Evolutionary conservation across 2,888 invertebrate species (phyloP).

Genomic region (Orgyia antiqua): DNA sequence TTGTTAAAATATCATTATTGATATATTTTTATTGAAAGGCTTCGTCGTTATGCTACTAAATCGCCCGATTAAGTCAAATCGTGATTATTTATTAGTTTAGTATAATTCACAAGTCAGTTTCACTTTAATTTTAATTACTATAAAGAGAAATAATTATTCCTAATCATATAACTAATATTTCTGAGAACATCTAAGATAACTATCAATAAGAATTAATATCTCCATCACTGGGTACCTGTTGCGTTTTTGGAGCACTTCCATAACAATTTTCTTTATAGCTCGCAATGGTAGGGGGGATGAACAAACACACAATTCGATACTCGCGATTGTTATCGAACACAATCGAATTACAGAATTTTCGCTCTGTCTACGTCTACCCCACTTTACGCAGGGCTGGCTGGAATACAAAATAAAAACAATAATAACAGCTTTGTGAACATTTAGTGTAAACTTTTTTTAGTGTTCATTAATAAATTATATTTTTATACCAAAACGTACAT

Average conservation of each 20-base stretch:
- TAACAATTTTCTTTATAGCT: conserved; percentile 49
- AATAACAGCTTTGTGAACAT: background rate
- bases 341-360: conserved; percentile 71
- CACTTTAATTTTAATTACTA: too few relatives aligned
- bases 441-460: too few relatives aligned
- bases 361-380: conserved; percentile 31
- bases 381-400: conserved; percentile 17
- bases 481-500: too few relatives aligned
- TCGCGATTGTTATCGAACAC: conserved; percentile 66
- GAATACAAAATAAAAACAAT: background rate
- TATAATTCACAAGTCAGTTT: too few relatives aligned
- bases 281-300: conserved; percentile 27
- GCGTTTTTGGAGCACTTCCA: conserved; percentile 33
- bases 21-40: too few relatives aligned
- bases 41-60: too few relatives aligned
- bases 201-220: conserved; percentile 24
- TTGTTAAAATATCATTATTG: too few relatives aligned
- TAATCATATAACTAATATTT: too few relatives aligned
- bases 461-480: too few relatives aligned
- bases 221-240: conserved; percentile 41
- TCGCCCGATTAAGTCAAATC: too few relatives aligned
- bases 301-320: conserved; percentile 56
- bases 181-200: conserved; percentile 12
- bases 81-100: too few relatives aligned
- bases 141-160: too few relatives aligned